Evolutionary conservation across 2,888 invertebrate species (phyloP), one percentile per base, ranked within the genome.

Genomic region (Antheraea assamensis): DNA sequence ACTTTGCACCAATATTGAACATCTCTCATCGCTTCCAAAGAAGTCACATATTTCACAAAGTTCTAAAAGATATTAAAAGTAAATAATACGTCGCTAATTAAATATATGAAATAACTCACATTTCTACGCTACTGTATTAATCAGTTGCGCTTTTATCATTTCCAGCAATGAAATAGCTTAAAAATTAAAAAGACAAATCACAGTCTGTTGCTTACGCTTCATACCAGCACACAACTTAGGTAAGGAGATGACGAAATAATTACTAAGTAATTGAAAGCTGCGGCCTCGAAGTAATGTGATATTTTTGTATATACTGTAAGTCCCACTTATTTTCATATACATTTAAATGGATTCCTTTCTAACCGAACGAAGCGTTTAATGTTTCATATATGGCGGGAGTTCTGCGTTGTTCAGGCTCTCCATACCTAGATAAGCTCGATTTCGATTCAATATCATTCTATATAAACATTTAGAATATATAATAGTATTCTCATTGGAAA

Each of bases 231-330:
- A 84, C 87, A 86, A 90, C 88, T 89, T 92, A 93, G 91, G 87
- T 93, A 92, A 90, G 90, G 91, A 90, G 90, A 90, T 90, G 90
- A 92, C 85, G 88, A 90, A 91, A 85, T 92, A 91, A 90, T 90
- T 85, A 92, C 89, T 94, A 92, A 93, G 92, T 89, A 89, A 92
- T 86, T 92, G 92, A 93, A 94, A 94, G 94, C 94, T 94, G 94
- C 94, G 94, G 94, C 94, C 94, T 94, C 94, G 93, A 94, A 93
- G 92, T 94, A 92, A 92, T 94, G 94, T 94, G 94, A 94, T 94
- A 94, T 94, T 94, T 94, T 94, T 94, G 94, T 94, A 94, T 93
- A 94, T 94, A 93, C 92, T 93, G 93, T 94, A 93, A 94, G 94
- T 93, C 92, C 91, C 89, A 93, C 89, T 94, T 94, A 94, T 94